Percentiles rank a stretch among this genome's conserved stretches.
These are phyloP conservation scores for Apotomis turbidana DNA, from an alignment of 2,888 invertebrate species.

Conservation along the genomic window DNA sequence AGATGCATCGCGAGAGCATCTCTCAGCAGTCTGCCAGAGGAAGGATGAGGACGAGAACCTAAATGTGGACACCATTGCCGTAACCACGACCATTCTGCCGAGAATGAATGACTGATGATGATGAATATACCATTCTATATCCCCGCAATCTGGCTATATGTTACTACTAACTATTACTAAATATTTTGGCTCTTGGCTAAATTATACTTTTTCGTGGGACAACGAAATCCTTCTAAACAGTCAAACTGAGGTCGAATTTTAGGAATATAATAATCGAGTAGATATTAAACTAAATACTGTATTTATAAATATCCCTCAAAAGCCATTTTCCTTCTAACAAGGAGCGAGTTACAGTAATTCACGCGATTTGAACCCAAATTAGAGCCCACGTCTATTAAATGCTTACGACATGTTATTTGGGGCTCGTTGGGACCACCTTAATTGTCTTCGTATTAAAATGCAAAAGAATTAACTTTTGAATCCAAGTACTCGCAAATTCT, in stretches of 20 bases:
- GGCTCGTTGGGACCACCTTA: slow-evolving; percentile 51
- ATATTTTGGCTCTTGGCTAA: no score
- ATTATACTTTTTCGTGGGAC: no score
- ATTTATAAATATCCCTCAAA: not conserved
- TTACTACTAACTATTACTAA: no score
- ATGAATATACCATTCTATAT: no score
- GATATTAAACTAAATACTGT: not conserved
- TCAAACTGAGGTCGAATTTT: not conserved
- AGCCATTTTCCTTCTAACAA: slow-evolving; percentile 52
- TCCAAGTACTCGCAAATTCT: not conserved
- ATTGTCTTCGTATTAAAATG: slow-evolving; percentile 58
- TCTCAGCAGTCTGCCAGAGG: no score
- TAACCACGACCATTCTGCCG: no score
- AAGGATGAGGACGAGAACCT: no score
- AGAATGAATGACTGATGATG: no score
- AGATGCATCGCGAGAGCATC: no score
- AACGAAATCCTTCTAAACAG: no score
- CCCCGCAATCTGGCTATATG: no score
- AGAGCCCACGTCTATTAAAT: slow-evolving; percentile 56
- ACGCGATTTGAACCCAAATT: slow-evolving; percentile 57
- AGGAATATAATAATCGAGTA: not conserved
- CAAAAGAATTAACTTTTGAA: slow-evolving; percentile 53
- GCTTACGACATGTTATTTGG: slow-evolving; percentile 59
- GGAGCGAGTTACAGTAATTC: slow-evolving; percentile 54
- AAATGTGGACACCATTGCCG: no score